Evolutionary conservation across 2,888 invertebrate genomes (phyloP), one percentile per base, ranked within the genome.

Genomic region (Macroteleia sp.): DNA sequence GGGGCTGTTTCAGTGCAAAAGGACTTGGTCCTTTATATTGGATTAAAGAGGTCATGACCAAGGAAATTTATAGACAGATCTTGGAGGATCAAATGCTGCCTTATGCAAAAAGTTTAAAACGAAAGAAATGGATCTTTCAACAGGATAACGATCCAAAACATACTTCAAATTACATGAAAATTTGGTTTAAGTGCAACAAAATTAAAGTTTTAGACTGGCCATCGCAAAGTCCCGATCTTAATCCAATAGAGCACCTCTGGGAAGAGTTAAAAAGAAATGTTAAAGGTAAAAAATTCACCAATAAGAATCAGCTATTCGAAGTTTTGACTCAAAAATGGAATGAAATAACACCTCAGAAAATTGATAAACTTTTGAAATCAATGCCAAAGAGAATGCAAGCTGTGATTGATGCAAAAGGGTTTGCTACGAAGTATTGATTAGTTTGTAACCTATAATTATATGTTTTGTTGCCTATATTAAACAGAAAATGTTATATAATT

Each of bases 81-180:
- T n/a, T 56, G 5, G 28, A 56, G 4, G 5, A 56, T 19, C 25
- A 56, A 10, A 39, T 56, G 28, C 25, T 56, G 9, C 25, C 41
- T 25, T 41, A 41, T 41, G 41, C 28, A 1, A 41, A 41, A 28
- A 56, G 9, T 39, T 12, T 20, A 8, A 20, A n/a, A 16, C 8
- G 25, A 17, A n/a, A 16, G 14, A 17, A 28, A 17, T 56, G 59
- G 59, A 69, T 59, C 8, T 69, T 69, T 17, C 59, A 69, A 17
- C 48, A 69, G 10, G 57, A 57, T 36, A 54, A 54, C 22, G 54
- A 56, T 12, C 56, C 28, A 5, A 56, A 67, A 36, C 22, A 46
- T 10, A 19, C 39, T 3, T 50, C 50, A 0, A 39, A 41, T 3
- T 41, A 17, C 3, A 41, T 56, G 41, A 56, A 41, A 56, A 56